Evolutionary conservation across 2,113 vertebrate species (phyloP), one percentile per base, ranked within the genome.

Genomic region (Gavia stellata): DNA sequence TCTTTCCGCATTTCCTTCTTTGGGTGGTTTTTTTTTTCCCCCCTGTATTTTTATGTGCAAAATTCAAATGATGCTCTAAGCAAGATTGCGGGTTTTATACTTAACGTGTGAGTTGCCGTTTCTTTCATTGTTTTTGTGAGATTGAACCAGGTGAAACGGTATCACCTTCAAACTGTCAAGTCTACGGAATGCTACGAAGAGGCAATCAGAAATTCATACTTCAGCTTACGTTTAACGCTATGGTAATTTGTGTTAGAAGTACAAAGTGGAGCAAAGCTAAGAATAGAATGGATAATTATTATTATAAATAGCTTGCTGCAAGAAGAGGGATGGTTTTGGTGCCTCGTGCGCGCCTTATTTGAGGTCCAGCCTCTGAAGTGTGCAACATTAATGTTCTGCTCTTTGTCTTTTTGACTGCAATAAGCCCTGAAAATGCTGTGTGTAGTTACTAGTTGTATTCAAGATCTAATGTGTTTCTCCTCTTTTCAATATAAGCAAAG

Each of bases 301-400:
- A 38, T 86, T 97, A 91, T 94, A 97, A 97, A 97, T 97, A 97
- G 84, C 53, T 95, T 88, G 50, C 70, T 96, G 85, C 50, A 80
- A 68, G 95, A 92, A 61, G 63, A 59, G 67, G 71, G 70, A 11
- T 96, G 53, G 24, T 21, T 88, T 75, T 63, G 63, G 38, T 90
- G 52, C 49, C 63, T 82, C 2, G 6, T 45, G 47, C 50, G 81
- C 81, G 49, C 58, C 44, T 53, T 58, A 7, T 50, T 63, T 58
- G 87, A 75, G 55, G 82, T 75, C 18, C 4, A 15, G 68, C 52
- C 55, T 92, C 61, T 74, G 56, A 73, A 68, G 65, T 3, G 26
- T 42, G 36, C 40, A 10, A 2, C 55, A 14, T 47, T 66, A 63
- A 12, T 24, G 2, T 79, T 61, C 12, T 84, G 36, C 44, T 95